These are phyloP conservation scores for Orientallactaga sibirica DNA, from an alignment of 2,797 vertebrate genomes.

Conservation along the genomic window DNA sequence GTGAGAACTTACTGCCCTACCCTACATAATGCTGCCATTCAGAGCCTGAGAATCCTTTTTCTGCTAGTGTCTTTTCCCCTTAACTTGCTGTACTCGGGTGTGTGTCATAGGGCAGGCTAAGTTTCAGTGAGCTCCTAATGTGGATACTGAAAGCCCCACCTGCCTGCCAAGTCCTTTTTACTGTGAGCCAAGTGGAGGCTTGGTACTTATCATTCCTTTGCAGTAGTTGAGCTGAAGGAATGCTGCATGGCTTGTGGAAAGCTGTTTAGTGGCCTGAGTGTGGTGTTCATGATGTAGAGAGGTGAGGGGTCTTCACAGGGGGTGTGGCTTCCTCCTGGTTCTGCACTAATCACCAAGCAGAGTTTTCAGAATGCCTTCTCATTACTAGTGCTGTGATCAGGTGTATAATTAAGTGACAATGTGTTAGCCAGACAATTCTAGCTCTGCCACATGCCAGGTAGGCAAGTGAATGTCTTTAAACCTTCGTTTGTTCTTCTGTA, in stretches of 20 bases:
- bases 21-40: constrained; percentile 61
- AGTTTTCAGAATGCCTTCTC: constrained; percentile 56
- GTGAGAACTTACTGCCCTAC: constrained; percentile 58
- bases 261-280: constrained; percentile 72
- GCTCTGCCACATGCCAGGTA: constrained; percentile 54
- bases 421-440: constrained; percentile 50
- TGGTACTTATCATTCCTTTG: constrained; percentile 80
- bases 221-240: constrained; percentile 82
- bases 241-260: constrained; percentile 76
- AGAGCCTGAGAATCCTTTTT: constrained; percentile 64
- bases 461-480: constrained; percentile 53
- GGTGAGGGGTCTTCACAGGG: constrained; percentile 66
- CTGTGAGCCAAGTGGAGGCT: constrained; percentile 79
- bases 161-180: constrained; percentile 69
- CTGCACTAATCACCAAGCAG: constrained; percentile 30
- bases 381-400: constrained; percentile 25
- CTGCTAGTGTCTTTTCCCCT: not conserved
- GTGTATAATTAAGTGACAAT: constrained; percentile 57
- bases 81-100: not conserved
- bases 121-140: constrained; percentile 74
- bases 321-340: constrained; percentile 25
- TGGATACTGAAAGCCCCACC: constrained; percentile 73
- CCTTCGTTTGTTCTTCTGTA: constrained; percentile 51
- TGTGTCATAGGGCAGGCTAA: constrained; percentile 62
- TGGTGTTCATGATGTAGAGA: constrained; percentile 45